phyloP scores from a whole-genome alignment of 2,888 invertebrate species.

The Limenitis arthemis region DNA sequence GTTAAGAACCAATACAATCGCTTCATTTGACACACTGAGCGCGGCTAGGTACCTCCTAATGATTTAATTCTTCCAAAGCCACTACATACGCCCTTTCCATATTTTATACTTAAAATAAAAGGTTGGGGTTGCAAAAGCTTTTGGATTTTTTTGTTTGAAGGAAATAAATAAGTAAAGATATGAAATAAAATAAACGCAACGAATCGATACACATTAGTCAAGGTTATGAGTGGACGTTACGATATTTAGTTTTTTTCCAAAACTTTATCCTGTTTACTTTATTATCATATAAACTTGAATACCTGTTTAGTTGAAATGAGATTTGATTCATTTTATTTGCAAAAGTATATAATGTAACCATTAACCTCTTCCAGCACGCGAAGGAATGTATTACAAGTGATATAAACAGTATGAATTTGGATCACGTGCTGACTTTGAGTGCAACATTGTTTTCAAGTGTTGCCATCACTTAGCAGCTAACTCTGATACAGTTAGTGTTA shows the following conservation, averaged over 20 bases:
- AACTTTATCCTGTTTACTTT: too few relatives aligned
- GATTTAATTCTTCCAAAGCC: too few relatives aligned
- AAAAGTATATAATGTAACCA: too few relatives aligned
- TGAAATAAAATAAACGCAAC: constrained; percentile 10
- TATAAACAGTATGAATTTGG: neutral
- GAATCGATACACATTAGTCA: constrained; percentile 2
- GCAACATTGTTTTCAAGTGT: constrained; percentile 1
- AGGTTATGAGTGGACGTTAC: too few relatives aligned
- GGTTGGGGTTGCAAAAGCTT: neutral
- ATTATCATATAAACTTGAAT: too few relatives aligned
- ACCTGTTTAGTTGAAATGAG: too few relatives aligned
- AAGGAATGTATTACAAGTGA: neutral
- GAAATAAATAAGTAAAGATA: neutral
- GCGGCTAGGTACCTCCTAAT: too few relatives aligned
- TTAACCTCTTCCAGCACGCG: neutral
- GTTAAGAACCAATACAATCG: too few relatives aligned
- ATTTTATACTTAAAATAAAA: neutral
- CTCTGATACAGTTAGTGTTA: too few relatives aligned
- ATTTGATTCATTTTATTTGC: too few relatives aligned
- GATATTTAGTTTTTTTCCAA: too few relatives aligned
- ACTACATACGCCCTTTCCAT: neutral
- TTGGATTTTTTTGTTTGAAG: neutral
- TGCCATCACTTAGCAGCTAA: neutral
- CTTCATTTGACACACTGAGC: too few relatives aligned
- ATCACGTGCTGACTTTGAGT: neutral